Evolutionary conservation across 2,888 invertebrate species (phyloP).

Genomic region (Pristionchus japonicus): DNA sequence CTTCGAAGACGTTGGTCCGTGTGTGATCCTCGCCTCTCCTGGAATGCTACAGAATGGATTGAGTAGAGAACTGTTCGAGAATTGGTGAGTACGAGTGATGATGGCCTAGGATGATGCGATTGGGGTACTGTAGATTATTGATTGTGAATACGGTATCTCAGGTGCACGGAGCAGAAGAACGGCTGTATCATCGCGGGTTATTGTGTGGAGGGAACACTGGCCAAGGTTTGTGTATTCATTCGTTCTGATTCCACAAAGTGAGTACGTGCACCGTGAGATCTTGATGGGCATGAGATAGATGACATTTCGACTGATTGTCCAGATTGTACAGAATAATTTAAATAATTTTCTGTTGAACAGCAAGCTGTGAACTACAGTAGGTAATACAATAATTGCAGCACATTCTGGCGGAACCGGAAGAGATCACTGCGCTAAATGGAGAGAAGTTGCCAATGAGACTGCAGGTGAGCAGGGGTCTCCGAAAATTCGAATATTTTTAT

Average conservation of each 20-base stretch:
- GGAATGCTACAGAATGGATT: slow-evolving; percentile 99
- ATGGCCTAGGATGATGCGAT: too few relatives aligned
- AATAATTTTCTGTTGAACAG: too few relatives aligned
- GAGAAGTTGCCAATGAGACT: slow-evolving; percentile 88
- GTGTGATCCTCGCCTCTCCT: slow-evolving; percentile 99
- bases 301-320: too few relatives aligned
- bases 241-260: not conserved
- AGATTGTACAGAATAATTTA: too few relatives aligned
- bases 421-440: slow-evolving; percentile 93
- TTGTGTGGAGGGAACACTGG: slow-evolving; percentile 80
- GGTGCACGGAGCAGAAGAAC: slow-evolving; percentile 94
- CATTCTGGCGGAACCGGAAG: slow-evolving; percentile 96
- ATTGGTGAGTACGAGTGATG: slow-evolving; percentile 82
- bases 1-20: slow-evolving; percentile 99
- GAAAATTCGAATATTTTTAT: not conserved
- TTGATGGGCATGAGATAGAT: not conserved
- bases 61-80: slow-evolving; percentile 96
- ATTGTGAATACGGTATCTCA: not conserved
- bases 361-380: not conserved
- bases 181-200: slow-evolving; percentile 97
- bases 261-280: not conserved
- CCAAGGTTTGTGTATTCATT: slow-evolving; percentile 74
- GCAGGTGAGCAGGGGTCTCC: slow-evolving; percentile 55
- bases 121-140: not conserved
- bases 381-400: slow-evolving; percentile 76